Evolutionary conservation across 2,888 invertebrate genomes (phyloP).

Genomic region (Machimus rusticus): DNA sequence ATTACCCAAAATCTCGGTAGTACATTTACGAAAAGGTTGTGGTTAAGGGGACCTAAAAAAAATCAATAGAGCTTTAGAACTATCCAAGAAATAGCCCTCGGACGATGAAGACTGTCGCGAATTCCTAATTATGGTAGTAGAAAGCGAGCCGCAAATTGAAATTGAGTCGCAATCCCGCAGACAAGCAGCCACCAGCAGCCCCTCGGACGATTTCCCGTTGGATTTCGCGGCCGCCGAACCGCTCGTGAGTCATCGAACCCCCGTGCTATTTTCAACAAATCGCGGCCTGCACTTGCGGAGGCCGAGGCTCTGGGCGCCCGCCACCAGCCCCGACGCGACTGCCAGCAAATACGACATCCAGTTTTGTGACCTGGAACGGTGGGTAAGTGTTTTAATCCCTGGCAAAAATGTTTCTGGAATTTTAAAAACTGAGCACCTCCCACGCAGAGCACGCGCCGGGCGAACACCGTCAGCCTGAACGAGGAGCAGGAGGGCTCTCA

Average conservation of each 20-base stretch:
- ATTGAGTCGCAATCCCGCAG: neutral
- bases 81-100: neutral
- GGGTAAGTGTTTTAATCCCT: conserved; percentile 29
- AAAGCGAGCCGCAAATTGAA: neutral
- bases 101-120: neutral
- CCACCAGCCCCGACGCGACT: neutral
- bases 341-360: conserved; percentile 41
- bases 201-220: neutral
- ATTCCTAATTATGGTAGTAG: neutral
- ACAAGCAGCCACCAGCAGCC: neutral
- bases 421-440: neutral
- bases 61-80: neutral
- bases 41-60: neutral
- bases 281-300: conserved; percentile 42
- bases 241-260: conserved; percentile 42
- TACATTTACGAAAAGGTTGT: neutral
- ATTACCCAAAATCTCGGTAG: neutral
- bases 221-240: conserved; percentile 11
- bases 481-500: conserved; percentile 22
- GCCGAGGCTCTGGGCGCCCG: conserved; percentile 7
- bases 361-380: conserved; percentile 47
- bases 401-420: neutral
- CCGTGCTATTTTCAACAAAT: conserved; percentile 46
- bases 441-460: conserved; percentile 42
- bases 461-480: conserved; percentile 37